phyloP scores from a whole-genome alignment of 2,888 invertebrate genomes.

The Ferrisia virgata region DNA sequence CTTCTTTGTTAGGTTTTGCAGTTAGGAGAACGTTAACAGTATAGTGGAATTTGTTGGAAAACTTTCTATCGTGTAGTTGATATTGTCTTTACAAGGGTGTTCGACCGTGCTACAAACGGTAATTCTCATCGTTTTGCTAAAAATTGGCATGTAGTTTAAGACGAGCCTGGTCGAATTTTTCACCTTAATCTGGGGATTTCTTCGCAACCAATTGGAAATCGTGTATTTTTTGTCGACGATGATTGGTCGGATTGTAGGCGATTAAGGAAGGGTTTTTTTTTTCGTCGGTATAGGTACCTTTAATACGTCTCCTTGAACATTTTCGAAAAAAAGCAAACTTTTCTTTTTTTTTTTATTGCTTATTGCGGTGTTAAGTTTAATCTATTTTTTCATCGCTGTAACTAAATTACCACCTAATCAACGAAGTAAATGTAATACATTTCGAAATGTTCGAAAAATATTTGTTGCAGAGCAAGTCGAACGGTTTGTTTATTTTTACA shows the following conservation, averaged over 20 bases:
- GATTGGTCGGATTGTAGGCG: neutral
- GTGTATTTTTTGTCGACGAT: neutral
- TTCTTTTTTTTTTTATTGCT: neutral
- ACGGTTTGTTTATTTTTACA: too few relatives aligned
- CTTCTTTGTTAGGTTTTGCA: neutral
- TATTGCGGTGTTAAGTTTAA: neutral
- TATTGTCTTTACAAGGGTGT: constrained; percentile 1
- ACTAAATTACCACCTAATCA: neutral
- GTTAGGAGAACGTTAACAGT: neutral
- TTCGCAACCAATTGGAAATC: neutral
- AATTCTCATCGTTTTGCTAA: neutral
- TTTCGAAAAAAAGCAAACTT: neutral
- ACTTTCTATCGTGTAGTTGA: neutral
- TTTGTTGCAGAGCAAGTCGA: neutral
- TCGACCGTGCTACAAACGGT: neutral
- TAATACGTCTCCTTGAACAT: neutral
- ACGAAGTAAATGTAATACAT: neutral
- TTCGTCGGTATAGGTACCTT: too few relatives aligned
- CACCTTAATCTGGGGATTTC: neutral
- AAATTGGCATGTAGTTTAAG: neutral
- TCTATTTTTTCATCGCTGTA: neutral
- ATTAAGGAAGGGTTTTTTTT: neutral
- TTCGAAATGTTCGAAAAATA: neutral
- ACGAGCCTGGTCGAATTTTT: neutral
- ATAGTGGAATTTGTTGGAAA: neutral